These are phyloP conservation scores for Styela plicata DNA, from an alignment of 23 tunicate species.

Conservation along the genomic window DNA sequence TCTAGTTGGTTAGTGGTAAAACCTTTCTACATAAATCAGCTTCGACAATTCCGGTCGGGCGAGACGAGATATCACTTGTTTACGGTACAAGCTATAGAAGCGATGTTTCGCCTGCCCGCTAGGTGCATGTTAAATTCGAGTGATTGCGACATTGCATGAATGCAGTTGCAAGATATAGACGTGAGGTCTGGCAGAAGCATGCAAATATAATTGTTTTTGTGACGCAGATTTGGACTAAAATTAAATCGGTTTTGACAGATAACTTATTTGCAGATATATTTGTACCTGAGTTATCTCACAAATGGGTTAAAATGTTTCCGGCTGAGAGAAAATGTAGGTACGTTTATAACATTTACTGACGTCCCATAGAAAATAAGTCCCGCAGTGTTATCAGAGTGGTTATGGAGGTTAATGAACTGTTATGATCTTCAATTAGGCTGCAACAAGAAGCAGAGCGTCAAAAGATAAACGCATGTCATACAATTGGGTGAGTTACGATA, in stretches of 20 bases:
- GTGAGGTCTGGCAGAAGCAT: conserved; percentile 3
- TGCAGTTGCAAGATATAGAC: conserved; percentile 18
- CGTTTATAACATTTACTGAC: not conserved
- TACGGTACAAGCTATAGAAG: not conserved
- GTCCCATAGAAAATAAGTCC: not conserved
- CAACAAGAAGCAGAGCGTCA: conserved; percentile 18
- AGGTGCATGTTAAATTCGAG: not conserved
- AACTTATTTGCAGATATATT: not conserved
- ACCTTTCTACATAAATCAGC: not conserved
- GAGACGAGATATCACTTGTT: not conserved
- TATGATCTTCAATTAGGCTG: conserved; percentile 38
- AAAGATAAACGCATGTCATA: conserved; percentile 33
- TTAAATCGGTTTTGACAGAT: not conserved
- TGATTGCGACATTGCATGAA: not conserved
- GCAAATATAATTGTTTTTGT: not conserved
- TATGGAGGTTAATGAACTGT: conserved; percentile 24
- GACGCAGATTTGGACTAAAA: not conserved
- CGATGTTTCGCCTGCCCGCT: not conserved
- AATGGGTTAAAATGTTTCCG: not conserved
- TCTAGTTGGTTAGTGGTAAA: not conserved
- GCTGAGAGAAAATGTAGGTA: not conserved
- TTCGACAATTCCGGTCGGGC: not conserved
- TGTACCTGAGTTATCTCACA: not conserved
- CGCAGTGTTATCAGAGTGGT: not conserved
- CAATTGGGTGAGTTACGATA: conserved; percentile 14